These are phyloP conservation scores for Cliona cf. orientalis DNA, from an alignment of 37 sponge, comb jelly and placozoan genomes.

Conservation along the genomic window DNA sequence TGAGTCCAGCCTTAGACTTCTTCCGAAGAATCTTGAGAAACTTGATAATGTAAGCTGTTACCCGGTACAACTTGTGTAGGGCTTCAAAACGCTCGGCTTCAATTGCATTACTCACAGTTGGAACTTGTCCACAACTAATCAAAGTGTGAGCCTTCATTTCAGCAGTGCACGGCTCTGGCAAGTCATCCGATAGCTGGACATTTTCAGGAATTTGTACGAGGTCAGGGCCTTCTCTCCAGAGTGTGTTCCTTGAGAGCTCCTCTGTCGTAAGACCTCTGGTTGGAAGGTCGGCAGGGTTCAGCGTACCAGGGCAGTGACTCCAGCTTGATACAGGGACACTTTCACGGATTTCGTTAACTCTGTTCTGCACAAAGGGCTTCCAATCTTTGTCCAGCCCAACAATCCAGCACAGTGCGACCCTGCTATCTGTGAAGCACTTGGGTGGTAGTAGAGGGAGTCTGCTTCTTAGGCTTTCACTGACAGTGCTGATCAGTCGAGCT, in stretches of 20 bases:
- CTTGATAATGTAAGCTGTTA: constrained; percentile 29
- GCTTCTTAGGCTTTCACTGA: background rate
- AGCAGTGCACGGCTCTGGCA: constrained; percentile 25
- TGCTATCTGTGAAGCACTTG: constrained; percentile 30
- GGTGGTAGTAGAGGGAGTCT: background rate
- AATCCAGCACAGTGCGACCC: constrained; percentile 44
- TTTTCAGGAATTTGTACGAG: background rate
- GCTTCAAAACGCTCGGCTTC: background rate
- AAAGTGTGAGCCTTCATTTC: background rate
- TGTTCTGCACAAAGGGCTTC: constrained; percentile 48
- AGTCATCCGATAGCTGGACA: background rate
- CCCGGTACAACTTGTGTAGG: constrained; percentile 9
- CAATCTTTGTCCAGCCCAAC: constrained; percentile 19
- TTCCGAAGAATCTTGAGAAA: background rate
- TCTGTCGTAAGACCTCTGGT: constrained; percentile 3
- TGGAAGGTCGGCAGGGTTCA: constrained; percentile 25
- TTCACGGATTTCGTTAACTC: constrained; percentile 11
- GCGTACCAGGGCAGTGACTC: constrained; percentile 25
- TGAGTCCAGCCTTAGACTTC: background rate
- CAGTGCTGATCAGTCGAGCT: background rate
- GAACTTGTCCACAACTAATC: background rate
- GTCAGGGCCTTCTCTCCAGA: constrained; percentile 38
- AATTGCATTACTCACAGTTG: background rate
- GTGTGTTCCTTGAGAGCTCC: constrained; percentile 1
- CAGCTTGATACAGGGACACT: constrained; percentile 12